phyloP scores from a whole-genome alignment of 2,888 invertebrate genomes.

The Neoascia interrupta region DNA sequence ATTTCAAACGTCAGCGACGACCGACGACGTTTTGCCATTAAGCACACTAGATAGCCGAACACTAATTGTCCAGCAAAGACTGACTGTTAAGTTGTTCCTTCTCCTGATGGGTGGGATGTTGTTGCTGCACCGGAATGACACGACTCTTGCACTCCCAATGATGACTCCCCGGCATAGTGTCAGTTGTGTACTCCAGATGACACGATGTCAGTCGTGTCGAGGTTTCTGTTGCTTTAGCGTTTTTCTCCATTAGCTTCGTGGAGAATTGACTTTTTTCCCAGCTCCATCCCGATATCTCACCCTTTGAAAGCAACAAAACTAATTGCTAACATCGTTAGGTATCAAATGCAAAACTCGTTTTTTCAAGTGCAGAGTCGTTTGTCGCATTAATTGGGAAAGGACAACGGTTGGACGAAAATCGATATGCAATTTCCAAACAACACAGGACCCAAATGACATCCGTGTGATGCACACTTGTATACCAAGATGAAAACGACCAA shows the following conservation, averaged over 20 bases:
- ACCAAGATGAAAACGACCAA: slow-evolving; percentile 9
- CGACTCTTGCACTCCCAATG: too few relatives aligned
- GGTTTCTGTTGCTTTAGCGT: slow-evolving; percentile 44
- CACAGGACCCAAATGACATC: slow-evolving; percentile 10
- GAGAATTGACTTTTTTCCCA: slow-evolving; percentile 23
- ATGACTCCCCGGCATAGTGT: slow-evolving; percentile 44
- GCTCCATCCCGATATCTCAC: neutral
- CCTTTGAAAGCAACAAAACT: slow-evolving; percentile 43
- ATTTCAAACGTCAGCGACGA: slow-evolving; percentile 12
- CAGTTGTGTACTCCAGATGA: slow-evolving; percentile 55
- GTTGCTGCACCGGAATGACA: too few relatives aligned
- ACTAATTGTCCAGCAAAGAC: slow-evolving; percentile 65
- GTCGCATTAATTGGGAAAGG: slow-evolving; percentile 67
- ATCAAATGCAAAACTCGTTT: slow-evolving; percentile 67
- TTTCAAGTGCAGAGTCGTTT: slow-evolving; percentile 60
- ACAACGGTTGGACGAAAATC: slow-evolving; percentile 57
- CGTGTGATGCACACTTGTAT: slow-evolving; percentile 38
- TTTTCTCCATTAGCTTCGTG: slow-evolving; percentile 25
- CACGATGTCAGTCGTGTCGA: slow-evolving; percentile 51
- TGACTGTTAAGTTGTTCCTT: slow-evolving; percentile 41
- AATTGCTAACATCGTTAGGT: slow-evolving; percentile 67
- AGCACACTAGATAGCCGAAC: slow-evolving; percentile 53
- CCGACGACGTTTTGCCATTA: slow-evolving; percentile 51
- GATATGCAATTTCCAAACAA: slow-evolving; percentile 60
- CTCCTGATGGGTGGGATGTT: neutral